Percentiles rank a stretch among this genome's conserved stretches.
Evolutionary conservation across 2,113 vertebrate species (phyloP).

Genomic region (Acrocephalus kingi): DNA sequence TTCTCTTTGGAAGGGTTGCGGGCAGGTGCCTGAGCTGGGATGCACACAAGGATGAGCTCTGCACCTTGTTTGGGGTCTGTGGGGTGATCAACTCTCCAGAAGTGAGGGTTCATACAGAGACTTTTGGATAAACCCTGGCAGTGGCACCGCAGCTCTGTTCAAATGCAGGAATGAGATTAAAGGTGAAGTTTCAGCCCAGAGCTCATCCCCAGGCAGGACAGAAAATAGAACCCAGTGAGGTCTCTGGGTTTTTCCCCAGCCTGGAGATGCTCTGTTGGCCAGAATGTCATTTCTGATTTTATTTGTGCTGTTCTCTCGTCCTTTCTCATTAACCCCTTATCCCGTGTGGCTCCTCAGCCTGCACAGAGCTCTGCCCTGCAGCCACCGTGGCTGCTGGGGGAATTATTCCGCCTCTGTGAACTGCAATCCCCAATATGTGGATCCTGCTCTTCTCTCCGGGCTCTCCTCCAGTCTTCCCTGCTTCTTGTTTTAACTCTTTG

Average conservation of each 20-base stretch:
- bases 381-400: neutral
- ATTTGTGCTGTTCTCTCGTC: slow-evolving; percentile 8
- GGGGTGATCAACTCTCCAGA: neutral
- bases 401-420: slow-evolving; percentile 35
- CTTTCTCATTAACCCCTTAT: slow-evolving; percentile 57
- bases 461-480: neutral
- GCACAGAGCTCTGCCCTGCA: slow-evolving; percentile 35
- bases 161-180: slow-evolving; percentile 11
- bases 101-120: neutral
- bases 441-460: neutral
- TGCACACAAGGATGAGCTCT: neutral
- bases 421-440: neutral
- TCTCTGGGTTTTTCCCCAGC: slow-evolving; percentile 53
- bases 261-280: slow-evolving; percentile 32
- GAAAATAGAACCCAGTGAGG: slow-evolving; percentile 59
- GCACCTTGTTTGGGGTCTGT: neutral
- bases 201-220: slow-evolving; percentile 53
- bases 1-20: neutral
- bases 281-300: slow-evolving; percentile 47
- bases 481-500: neutral
- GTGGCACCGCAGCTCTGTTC: neutral
- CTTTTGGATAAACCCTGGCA: neutral
- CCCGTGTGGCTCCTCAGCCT: neutral
- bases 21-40: neutral
- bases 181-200: slow-evolving; percentile 43